These are phyloP conservation scores for Trypoxylus dichotomus DNA, from an alignment of 1,140 invertebrate species.

Conservation along the genomic window DNA sequence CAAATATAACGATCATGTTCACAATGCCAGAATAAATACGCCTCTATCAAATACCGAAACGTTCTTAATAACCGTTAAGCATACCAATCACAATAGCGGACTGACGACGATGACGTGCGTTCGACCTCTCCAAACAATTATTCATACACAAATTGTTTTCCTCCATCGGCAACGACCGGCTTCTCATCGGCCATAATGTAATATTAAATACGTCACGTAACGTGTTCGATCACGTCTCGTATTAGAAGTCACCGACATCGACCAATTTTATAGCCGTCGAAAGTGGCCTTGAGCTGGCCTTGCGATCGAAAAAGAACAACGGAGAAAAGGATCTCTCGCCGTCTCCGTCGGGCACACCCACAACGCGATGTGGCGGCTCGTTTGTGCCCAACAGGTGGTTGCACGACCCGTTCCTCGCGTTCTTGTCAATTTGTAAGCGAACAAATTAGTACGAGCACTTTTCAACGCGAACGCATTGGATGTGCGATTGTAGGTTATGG, in stretches of 20 bases:
- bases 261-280: not conserved
- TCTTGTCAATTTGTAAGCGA: constrained; percentile 18
- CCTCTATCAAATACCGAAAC: too few species aligned
- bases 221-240: not conserved
- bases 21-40: too few species aligned
- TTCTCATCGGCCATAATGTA: not conserved
- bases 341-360: not conserved
- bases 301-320: constrained; percentile 3
- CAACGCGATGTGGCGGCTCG: not conserved
- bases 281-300: constrained; percentile 6
- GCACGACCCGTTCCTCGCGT: not conserved
- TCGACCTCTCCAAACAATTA: not conserved
- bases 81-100: too few species aligned
- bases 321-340: not conserved
- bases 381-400: constrained; percentile 19
- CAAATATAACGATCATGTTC: too few species aligned
- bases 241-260: constrained; percentile 1
- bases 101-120: not conserved
- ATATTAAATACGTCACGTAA: constrained; percentile 11
- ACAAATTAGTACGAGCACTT: not conserved
- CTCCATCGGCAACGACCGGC: not conserved
- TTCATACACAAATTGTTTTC: not conserved
- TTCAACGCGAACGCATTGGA: not conserved
- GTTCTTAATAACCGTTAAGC: too few species aligned
- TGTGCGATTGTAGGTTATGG: not conserved